Base-by-base conservation (phyloP, 64 coral and sea anemone species). In the Catalaphyllia jardinei region DNA sequence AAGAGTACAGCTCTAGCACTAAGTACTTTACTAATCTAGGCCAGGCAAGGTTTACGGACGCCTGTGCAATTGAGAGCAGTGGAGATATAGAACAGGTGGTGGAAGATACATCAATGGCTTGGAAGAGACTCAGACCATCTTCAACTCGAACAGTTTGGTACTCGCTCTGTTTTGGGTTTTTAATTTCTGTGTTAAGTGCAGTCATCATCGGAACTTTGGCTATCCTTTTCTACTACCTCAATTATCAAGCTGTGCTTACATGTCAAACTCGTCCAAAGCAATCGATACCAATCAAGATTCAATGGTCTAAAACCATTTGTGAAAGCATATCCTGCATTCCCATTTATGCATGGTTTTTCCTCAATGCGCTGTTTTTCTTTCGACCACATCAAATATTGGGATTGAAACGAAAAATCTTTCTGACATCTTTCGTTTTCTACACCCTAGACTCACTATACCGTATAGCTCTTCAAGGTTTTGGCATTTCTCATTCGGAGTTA, bases 101-200 rank as follows among this genome's bases (percentile, higher is more conserved):
- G 29, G 1, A 73, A 7, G 29, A 31, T 33, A 73, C 28, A 30
- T 25, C 71, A 31, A 73, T 73, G 71, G 71, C 25, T 29, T 73
- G 71, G 71, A 73, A 73, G 14, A 29, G 14, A 73, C 27, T 73
- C 71, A 73, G 71, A 73, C 71, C 71, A 73, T 73, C 71, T 9
- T 15, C 29, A 29, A 73, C 3, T 29, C 13, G 15, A 29, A 30
- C 71, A 30, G 25, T 73, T 73, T 73, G 71, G 71, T 29, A 73
- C 29, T 73, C 71, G n/a, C 29, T 73, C 10, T 73, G 29, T 27
- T 28, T 73, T 31, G 71, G 71, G 29, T 73, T 73, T 31, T 4
- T 73, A 31, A 73, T 73, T 73, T 73, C 71, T 10, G n/a, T 73
- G 1, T 73, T 73, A 29, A 31, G 25, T 33, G 71, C 71, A 15